Evolutionary conservation across 2,113 vertebrate genomes (phyloP).

Genomic region (Panthera uncia): DNA sequence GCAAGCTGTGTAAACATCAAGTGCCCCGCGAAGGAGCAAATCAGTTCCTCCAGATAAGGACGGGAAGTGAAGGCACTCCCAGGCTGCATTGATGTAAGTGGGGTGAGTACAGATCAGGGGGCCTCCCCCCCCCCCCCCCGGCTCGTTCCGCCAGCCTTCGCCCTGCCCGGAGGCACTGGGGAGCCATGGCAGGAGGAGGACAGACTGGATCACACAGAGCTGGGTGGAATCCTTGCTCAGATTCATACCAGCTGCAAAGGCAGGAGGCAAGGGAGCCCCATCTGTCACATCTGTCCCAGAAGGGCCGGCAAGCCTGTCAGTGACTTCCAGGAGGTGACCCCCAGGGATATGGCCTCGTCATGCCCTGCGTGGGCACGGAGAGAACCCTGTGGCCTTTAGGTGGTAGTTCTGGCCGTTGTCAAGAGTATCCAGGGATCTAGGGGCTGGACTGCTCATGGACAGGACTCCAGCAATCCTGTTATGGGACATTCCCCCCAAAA

Average conservation of each 20-base stretch:
- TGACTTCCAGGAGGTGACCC: accelerated
- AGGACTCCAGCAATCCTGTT: neutral
- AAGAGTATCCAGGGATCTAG: neutral
- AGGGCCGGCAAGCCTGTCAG: neutral
- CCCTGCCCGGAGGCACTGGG: neutral
- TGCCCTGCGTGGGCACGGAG: neutral
- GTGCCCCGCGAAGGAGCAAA: accelerated
- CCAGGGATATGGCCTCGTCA: too few relatives aligned
- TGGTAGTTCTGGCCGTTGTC: too few relatives aligned
- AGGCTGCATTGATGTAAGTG: accelerated
- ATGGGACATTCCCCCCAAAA: neutral
- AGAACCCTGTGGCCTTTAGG: neutral
- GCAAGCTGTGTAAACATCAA: accelerated
- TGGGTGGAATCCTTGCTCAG: neutral
- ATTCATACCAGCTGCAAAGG: neutral
- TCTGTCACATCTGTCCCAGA: neutral
- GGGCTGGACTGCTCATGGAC: neutral
- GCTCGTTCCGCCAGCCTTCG: accelerated
- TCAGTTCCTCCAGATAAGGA: accelerated
- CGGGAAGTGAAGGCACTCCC: accelerated
- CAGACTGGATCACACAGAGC: neutral
- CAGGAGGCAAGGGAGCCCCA: neutral
- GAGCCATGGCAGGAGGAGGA: accelerated
- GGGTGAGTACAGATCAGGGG: neutral
- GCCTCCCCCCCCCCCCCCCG: too few relatives aligned